Percentiles rank a stretch among this genome's conserved stretches.
Conservation (phyloP, 2,888 invertebrate species). For the Stenodema calcarata region DNA sequence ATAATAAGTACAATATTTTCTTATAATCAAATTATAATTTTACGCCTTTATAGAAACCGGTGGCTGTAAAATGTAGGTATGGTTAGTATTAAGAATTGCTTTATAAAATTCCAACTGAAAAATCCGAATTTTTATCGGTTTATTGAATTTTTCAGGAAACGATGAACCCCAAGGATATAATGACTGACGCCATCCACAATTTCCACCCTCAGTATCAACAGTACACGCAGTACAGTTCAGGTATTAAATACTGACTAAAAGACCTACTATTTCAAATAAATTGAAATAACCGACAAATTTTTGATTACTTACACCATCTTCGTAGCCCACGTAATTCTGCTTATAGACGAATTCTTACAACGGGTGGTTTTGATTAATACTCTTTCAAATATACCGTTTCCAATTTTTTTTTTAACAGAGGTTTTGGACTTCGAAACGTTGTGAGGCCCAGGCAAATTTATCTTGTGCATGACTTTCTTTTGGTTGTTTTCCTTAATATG, state of each 20-base stretch:
- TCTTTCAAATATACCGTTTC: not conserved
- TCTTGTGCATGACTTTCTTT: not conserved
- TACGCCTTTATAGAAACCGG: too few species aligned
- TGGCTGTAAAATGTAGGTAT: too few species aligned
- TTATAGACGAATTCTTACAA: not conserved
- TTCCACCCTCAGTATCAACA: conserved; percentile 99
- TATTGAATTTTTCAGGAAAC: conserved; percentile 73
- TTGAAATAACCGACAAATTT: not conserved
- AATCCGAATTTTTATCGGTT: not conserved
- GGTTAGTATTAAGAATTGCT: not conserved
- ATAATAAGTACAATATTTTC: too few species aligned
- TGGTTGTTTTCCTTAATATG: not conserved
- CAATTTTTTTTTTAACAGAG: not conserved
- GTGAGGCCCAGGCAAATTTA: conserved; percentile 27
- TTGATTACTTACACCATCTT: not conserved
- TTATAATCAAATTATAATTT: too few species aligned
- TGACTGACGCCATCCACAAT: conserved; percentile 99
- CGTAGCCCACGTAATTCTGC: not conserved
- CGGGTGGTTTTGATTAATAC: not conserved
- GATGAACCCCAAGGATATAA: conserved; percentile 98
- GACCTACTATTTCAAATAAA: not conserved
- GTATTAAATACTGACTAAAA: conserved; percentile 63
- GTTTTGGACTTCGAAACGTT: conserved; percentile 11
- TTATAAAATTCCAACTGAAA: not conserved
- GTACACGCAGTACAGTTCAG: conserved; percentile 96